These are phyloP conservation scores for Epinephelus coioides DNA, from an alignment of 2,797 vertebrate species.

Conservation along the genomic window DNA sequence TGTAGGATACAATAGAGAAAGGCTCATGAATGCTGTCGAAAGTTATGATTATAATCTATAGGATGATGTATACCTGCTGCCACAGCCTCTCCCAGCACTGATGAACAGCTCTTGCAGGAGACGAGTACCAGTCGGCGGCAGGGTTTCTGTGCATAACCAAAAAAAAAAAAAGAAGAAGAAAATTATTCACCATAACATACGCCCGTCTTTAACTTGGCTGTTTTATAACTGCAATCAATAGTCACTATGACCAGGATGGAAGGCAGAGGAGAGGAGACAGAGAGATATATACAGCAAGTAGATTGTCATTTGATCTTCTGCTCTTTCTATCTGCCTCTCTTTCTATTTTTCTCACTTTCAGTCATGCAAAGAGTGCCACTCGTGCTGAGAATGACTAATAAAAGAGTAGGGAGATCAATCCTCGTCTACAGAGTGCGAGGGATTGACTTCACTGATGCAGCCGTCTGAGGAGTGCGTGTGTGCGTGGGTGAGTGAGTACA, in stretches of 20 bases:
- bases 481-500: constrained; percentile 14
- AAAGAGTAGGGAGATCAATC: constrained; percentile 55
- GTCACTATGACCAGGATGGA: background rate
- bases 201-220: constrained; percentile 10
- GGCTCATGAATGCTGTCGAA: background rate
- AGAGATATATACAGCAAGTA: constrained; percentile 5
- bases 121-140: constrained; percentile 84
- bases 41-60: background rate
- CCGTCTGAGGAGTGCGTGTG: constrained; percentile 26
- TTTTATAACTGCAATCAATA: constrained; percentile 42
- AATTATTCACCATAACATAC: constrained; percentile 22
- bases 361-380: constrained; percentile 47
- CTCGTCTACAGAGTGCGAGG: constrained; percentile 39
- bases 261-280: constrained; percentile 5
- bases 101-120: constrained; percentile 92
- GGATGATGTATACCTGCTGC: constrained; percentile 87
- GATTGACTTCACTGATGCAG: constrained; percentile 51
- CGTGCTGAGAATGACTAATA: constrained; percentile 58
- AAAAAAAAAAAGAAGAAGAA: constrained; percentile 39
- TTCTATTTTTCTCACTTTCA: constrained; percentile 44
- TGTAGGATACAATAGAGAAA: constrained; percentile 56
- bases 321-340: constrained; percentile 36
- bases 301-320: constrained; percentile 42
- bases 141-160: constrained; percentile 85
- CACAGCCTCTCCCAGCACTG: constrained; percentile 89